Conservation (phyloP, 37 sponge, comb jelly and placozoan genomes). For the Beroe forskalii region DNA sequence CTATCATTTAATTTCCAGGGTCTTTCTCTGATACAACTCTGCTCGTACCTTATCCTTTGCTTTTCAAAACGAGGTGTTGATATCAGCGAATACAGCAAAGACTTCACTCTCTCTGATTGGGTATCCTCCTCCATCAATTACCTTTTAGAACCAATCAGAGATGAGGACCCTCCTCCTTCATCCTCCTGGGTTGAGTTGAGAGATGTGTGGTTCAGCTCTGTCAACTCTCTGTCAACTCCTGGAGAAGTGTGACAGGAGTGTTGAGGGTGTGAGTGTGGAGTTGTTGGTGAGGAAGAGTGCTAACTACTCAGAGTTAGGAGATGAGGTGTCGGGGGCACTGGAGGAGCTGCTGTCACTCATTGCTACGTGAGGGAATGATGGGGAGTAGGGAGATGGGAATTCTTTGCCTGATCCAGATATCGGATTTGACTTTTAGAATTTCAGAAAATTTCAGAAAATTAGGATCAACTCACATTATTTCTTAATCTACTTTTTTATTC, state of each 20-base stretch:
- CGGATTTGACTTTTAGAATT: no score
- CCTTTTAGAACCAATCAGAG: background rate
- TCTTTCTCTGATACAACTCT: background rate
- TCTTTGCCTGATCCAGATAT: no score
- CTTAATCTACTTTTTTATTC: no score
- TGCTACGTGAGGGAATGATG: background rate
- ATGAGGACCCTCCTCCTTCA: background rate
- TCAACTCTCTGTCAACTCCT: background rate
- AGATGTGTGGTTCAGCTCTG: slow-evolving; percentile 19
- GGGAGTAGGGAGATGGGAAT: no score
- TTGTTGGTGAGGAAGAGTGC: background rate
- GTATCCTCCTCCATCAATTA: background rate
- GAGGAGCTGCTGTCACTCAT: slow-evolving; percentile 23
- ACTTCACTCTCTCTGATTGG: background rate
- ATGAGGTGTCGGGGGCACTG: slow-evolving; percentile 22
- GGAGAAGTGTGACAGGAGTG: background rate
- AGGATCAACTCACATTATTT: no score
- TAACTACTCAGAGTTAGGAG: slow-evolving; percentile 23
- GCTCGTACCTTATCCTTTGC: background rate
- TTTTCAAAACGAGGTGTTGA: background rate
- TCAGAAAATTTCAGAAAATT: no score
- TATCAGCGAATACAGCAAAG: background rate
- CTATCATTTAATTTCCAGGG: background rate
- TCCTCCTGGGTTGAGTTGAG: background rate
- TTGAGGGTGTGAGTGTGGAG: background rate